Evolutionary conservation across 1,140 invertebrate species (phyloP).

Genomic region (Anthonomus grandis): DNA sequence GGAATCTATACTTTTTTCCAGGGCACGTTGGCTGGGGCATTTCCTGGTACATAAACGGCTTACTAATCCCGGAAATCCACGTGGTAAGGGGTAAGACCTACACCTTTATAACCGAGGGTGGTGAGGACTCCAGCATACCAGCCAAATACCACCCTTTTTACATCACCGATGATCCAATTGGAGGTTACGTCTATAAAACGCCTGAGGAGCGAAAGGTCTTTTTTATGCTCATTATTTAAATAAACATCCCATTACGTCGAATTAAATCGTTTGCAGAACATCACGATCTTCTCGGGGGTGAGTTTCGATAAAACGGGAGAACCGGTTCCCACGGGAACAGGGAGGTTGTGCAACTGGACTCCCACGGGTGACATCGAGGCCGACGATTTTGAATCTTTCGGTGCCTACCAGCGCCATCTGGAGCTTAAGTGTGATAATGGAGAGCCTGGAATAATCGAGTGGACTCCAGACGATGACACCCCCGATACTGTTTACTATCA

Average conservation of each 20-base stretch:
- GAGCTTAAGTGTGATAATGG: conserved; percentile 79
- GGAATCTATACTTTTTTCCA: conserved; percentile 39
- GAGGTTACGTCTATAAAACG: conserved; percentile 83
- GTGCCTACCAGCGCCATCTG: conserved; percentile 82
- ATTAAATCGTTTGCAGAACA: conserved; percentile 55
- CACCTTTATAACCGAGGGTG: conserved; percentile 87
- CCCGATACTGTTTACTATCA: conserved; percentile 92
- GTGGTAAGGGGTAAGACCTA: conserved; percentile 87
- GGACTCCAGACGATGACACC: conserved; percentile 82
- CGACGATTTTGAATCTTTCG: conserved; percentile 81
- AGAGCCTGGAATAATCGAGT: conserved; percentile 79
- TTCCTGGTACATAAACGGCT: conserved; percentile 93
- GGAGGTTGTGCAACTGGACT: conserved; percentile 82
- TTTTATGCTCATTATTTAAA: background rate
- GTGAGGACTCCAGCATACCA: conserved; percentile 69
- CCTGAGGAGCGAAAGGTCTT: conserved; percentile 75
- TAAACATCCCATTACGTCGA: background rate
- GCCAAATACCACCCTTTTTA: conserved; percentile 93
- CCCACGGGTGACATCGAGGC: conserved; percentile 67
- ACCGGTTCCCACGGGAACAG: conserved; percentile 67
- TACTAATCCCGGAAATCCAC: conserved; percentile 89
- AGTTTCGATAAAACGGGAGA: conserved; percentile 62
- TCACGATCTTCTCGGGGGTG: conserved; percentile 79
- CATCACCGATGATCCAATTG: conserved; percentile 88
- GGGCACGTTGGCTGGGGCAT: conserved; percentile 92